Conservation (phyloP, 2,797 vertebrate species). For the Cuculus canorus region DNA sequence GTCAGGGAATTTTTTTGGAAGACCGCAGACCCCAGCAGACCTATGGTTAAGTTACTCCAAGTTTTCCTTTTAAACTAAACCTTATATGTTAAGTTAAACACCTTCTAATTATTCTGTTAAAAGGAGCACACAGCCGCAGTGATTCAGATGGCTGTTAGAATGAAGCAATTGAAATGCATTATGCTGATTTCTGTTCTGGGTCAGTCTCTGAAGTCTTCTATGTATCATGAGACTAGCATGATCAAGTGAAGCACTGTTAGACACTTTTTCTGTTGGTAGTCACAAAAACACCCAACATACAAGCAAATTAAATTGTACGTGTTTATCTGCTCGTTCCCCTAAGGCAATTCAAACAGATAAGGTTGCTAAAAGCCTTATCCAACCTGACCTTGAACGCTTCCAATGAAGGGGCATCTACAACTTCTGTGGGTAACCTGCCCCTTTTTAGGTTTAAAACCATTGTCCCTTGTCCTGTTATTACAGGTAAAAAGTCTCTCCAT, state of each 20-base stretch:
- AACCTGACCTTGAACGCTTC: neutral
- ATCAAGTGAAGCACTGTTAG: neutral
- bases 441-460: neutral
- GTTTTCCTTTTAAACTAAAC: neutral
- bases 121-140: neutral
- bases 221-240: neutral
- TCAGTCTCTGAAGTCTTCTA: neutral
- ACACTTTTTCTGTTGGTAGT: neutral
- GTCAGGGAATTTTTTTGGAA: neutral
- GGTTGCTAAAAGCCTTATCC: neutral
- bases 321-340: neutral
- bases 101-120: neutral
- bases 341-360: neutral
- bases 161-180: neutral
- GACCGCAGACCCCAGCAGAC: neutral
- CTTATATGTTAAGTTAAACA: neutral
- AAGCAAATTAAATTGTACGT: neutral
- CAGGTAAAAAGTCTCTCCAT: neutral
- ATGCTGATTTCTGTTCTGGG: neutral
- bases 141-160: neutral
- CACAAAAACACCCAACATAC: neutral
- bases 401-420: neutral
- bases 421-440: neutral
- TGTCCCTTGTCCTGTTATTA: neutral
- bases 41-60: neutral